phyloP scores from a whole-genome alignment of 1,140 invertebrate species.

The Asobara japonica region DNA sequence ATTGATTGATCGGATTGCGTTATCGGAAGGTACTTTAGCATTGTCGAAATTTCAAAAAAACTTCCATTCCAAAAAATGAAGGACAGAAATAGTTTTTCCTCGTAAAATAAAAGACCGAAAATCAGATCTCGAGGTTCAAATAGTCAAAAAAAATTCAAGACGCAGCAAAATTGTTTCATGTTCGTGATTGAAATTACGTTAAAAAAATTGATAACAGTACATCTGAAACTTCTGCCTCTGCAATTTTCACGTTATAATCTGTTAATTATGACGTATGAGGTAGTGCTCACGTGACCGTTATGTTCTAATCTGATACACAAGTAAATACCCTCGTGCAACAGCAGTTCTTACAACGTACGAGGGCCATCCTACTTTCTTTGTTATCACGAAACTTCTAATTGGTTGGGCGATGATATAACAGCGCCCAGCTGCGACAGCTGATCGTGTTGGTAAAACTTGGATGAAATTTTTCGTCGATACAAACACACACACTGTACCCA shows the following conservation, averaged over 20 bases:
- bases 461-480: background rate
- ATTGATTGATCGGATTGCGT: conserved; percentile 28
- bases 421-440: conserved; percentile 19
- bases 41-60: too few relatives aligned
- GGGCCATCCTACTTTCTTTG: background rate
- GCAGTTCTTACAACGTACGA: background rate
- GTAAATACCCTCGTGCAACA: background rate
- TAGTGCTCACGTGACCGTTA: too few relatives aligned
- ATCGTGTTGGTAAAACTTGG: background rate
- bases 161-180: too few relatives aligned
- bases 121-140: too few relatives aligned
- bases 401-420: background rate
- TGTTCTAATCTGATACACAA: too few relatives aligned
- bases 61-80: too few relatives aligned
- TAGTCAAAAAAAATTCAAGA: too few relatives aligned
- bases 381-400: conserved; percentile 13
- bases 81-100: too few relatives aligned
- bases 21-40: conserved; percentile 23
- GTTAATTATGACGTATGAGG: background rate
- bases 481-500: background rate
- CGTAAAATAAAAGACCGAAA: too few relatives aligned
- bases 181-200: too few relatives aligned
- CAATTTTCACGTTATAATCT: background rate
- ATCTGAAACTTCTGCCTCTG: too few relatives aligned
- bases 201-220: too few relatives aligned